phyloP scores from a whole-genome alignment of 2,888 invertebrate genomes.

The Trypoxylon attenuatum region DNA sequence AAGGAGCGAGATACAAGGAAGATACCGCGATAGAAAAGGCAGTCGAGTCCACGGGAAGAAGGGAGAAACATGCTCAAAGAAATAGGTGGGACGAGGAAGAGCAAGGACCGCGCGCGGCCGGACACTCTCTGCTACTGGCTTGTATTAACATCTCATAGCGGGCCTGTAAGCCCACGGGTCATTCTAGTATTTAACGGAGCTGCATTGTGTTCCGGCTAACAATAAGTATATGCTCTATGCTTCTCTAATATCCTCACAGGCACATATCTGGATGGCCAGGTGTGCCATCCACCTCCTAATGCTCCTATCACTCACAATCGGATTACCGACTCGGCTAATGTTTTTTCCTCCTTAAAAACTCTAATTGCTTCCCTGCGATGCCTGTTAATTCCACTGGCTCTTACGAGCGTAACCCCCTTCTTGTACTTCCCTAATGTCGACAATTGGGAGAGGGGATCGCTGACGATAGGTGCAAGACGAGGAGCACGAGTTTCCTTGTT shows the following conservation, averaged over 20 bases:
- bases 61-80: background rate
- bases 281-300: conserved; percentile 18
- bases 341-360: background rate
- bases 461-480: background rate
- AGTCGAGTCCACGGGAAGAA: background rate
- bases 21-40: background rate
- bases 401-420: too few species aligned
- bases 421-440: too few species aligned
- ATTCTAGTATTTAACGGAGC: conserved; percentile 67
- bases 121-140: conserved; percentile 48
- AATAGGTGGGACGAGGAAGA: conserved; percentile 8
- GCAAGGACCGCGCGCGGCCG: conserved; percentile 26
- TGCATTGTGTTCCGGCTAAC: conserved; percentile 57
- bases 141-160: conserved; percentile 67
- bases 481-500: too few species aligned
- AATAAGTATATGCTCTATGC: conserved; percentile 39
- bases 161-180: conserved; percentile 61
- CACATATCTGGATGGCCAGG: conserved; percentile 31
- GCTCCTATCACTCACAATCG: background rate
- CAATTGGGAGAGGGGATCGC: background rate
- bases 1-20: too few species aligned
- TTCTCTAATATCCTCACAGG: conserved; percentile 43
- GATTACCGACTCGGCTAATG: conserved; percentile 14
- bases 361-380: background rate
- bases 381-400: background rate